These are phyloP conservation scores for Ophion obscuratus DNA, from an alignment of 2,888 invertebrate species.

Conservation along the genomic window DNA sequence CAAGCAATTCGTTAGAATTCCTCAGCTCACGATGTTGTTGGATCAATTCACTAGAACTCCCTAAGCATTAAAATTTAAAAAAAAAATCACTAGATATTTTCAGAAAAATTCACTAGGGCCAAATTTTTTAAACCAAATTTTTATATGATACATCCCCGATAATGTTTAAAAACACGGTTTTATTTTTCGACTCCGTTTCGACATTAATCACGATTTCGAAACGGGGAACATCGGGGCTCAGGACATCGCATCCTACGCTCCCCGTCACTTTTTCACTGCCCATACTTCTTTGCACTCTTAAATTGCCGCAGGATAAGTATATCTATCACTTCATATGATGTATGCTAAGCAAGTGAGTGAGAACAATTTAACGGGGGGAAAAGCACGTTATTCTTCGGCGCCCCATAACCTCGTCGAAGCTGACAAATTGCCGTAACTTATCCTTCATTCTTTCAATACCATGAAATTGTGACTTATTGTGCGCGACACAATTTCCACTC, in stretches of 20 bases:
- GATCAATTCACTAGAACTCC: not conserved
- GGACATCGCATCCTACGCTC: not conserved
- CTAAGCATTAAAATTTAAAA: not conserved
- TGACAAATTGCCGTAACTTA: not conserved
- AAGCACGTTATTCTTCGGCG: not conserved
- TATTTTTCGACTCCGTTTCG: not conserved
- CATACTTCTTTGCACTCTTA: not conserved
- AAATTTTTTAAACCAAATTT: not conserved
- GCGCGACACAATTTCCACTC: not conserved
- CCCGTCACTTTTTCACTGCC: too few relatives aligned
- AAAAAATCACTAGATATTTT: not conserved
- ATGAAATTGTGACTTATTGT: not conserved
- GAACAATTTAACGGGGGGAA: not conserved
- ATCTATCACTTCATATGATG: not conserved
- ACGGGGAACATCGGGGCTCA: not conserved
- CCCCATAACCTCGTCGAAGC: not conserved
- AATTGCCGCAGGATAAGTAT: not conserved
- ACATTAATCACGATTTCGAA: not conserved
- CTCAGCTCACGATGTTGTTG: too few relatives aligned
- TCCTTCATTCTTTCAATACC: not conserved
- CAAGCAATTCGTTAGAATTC: not conserved
- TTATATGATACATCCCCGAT: not conserved
- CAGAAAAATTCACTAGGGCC: not conserved
- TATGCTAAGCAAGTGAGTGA: not conserved
- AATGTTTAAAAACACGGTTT: not conserved